phyloP scores from a whole-genome alignment of 2,113 vertebrate genomes.

The Hemiscyllium ocellatum region DNA sequence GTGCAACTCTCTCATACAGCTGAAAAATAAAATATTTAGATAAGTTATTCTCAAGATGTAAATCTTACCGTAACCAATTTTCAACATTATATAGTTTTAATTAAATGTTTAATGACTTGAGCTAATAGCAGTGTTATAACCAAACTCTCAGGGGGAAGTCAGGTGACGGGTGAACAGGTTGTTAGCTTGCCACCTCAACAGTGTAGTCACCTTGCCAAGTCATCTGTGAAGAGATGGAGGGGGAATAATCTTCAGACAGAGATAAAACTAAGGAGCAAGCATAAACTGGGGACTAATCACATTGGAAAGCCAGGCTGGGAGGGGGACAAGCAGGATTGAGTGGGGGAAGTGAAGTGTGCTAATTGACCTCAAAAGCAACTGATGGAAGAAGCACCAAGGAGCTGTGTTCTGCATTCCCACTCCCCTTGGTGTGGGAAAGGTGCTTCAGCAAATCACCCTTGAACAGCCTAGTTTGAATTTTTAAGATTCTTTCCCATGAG shows the following conservation, averaged over 20 bases:
- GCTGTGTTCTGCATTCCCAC: background rate
- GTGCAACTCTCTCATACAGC: slow-evolving; percentile 90
- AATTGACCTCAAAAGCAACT: no score
- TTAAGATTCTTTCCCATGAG: no score
- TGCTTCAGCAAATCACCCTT: no score
- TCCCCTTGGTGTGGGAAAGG: no score
- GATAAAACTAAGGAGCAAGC: background rate
- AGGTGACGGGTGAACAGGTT: background rate
- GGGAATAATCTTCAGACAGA: background rate
- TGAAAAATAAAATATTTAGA: slow-evolving; percentile 54
- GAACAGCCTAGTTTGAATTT: no score
- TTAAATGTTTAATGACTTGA: background rate
- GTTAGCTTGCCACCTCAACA: background rate
- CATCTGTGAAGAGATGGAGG: no score
- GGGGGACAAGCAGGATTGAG: no score
- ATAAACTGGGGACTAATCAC: background rate
- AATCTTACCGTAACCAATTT: background rate
- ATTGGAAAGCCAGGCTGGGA: background rate
- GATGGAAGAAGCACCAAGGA: background rate
- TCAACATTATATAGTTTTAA: background rate
- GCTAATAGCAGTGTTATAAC: background rate
- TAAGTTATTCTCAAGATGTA: background rate
- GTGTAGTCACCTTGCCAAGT: background rate
- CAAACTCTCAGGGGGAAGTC: background rate
- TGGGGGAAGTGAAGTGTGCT: no score